Evolutionary conservation across 2,797 vertebrate genomes (phyloP).

Genomic region (Lepus oiostolus): DNA sequence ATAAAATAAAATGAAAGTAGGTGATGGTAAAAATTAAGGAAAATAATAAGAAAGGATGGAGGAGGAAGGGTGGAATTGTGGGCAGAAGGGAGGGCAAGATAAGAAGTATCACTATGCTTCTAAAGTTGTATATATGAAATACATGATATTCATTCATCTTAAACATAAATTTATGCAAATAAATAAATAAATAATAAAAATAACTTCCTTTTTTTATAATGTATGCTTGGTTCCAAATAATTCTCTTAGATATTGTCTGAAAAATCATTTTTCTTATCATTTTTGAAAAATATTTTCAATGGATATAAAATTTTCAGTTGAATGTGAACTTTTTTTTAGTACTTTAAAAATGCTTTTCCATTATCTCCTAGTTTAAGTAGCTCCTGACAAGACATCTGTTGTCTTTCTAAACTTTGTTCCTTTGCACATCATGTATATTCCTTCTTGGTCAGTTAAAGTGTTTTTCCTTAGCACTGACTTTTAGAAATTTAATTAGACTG

Average conservation of each 20-base stretch:
- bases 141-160: no score
- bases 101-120: no score
- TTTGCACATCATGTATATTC: not conserved
- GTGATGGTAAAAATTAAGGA: no score
- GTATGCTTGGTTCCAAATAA: not conserved
- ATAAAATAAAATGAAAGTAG: no score
- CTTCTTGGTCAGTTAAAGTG: not conserved
- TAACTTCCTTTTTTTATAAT: not conserved
- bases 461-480: not conserved
- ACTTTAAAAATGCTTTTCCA: slow-evolving; percentile 22
- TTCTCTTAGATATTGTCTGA: not conserved
- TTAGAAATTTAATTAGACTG: slow-evolving; percentile 14
- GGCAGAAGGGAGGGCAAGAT: no score
- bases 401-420: slow-evolving; percentile 36
- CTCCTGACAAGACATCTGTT: slow-evolving; percentile 22
- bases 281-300: slow-evolving; percentile 51
- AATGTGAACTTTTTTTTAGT: not conserved
- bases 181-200: not conserved
- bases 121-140: no score
- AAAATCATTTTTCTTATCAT: slow-evolving; percentile 31
- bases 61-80: no score
- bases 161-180: no score
- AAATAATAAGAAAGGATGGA: no score
- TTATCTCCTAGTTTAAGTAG: not conserved
- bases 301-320: slow-evolving; percentile 9